Percentiles rank a stretch among this genome's conserved stretches.
Conservation (phyloP, 2,113 vertebrate genomes). For the Athene noctua region DNA sequence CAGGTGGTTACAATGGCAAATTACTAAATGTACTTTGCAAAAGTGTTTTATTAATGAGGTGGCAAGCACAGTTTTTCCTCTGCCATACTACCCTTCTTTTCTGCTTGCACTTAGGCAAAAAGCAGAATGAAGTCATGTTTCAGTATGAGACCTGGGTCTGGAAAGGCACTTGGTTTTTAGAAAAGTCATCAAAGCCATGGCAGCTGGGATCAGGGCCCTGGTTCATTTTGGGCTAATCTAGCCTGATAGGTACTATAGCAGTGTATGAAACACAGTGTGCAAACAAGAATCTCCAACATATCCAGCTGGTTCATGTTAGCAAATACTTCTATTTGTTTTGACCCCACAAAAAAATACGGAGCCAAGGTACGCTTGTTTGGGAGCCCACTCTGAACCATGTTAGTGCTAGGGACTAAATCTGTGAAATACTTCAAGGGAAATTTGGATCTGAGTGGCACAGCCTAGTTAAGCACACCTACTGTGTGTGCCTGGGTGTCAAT, state of each 20-base stretch:
- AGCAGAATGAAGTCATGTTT: conserved; percentile 10
- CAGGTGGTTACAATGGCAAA: conserved; percentile 63
- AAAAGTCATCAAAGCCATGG: background rate
- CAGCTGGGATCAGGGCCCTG: background rate
- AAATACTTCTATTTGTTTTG: background rate
- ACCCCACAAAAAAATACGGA: background rate
- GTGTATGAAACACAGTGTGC: background rate
- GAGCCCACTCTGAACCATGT: background rate
- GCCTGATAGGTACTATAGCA: background rate
- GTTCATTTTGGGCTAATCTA: background rate
- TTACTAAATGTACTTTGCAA: conserved; percentile 65
- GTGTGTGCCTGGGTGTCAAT: background rate
- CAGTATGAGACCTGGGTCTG: background rate
- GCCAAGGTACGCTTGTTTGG: background rate
- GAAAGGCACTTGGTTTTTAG: conserved; percentile 4
- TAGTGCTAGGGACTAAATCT: background rate
- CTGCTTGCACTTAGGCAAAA: background rate
- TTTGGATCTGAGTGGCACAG: background rate
- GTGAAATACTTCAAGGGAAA: background rate
- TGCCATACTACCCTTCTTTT: background rate
- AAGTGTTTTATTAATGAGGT: conserved; percentile 65
- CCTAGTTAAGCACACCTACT: background rate
- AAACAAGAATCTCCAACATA: background rate
- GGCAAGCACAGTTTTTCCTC: background rate
- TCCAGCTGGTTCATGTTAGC: background rate